Base-by-base conservation (phyloP, 2,113 vertebrate species). In the Sinocyclocheilus grahami region DNA sequence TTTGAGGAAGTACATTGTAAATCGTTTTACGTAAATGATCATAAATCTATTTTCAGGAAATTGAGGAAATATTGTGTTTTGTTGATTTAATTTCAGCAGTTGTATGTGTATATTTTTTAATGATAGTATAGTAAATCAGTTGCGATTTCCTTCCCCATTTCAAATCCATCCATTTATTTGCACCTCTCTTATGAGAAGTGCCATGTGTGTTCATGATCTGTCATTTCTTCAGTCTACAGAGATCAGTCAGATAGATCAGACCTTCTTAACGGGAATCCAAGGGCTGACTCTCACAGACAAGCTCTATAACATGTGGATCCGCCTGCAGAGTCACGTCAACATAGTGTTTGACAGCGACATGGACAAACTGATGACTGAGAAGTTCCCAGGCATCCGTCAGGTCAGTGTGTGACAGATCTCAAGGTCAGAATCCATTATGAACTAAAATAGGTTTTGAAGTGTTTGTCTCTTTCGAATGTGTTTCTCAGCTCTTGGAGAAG, bases 261-360 rank as follows among this genome's bases (percentile, higher is more conserved):
- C 95, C 0, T 93, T 97, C 78, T 86, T 99, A 83, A 22, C 82
- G 0, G 58, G 27, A 0, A 91, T 99, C 75, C 88, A 92, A 1
- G 98, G 98, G 0, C 87, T 90, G 69, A 96, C 94, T 0, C 84
- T 97, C 76, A 95, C 96, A 48, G 97, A 99, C 77, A 99, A 98
- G 89, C 95, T 99, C 0, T 98, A 98, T 92, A 97, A 95, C 12
- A 4, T 93, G 22, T 99, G 98, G 98, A 94, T 98, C 88, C 96
- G 94, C 1, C 95, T 99, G 0, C 98, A 99, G 94, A 96, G 93
- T 83, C 97, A 97, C 0, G 96, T 98, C 74, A 99, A 99, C 92
- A 96, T 99, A 4, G 96, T 99, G 5, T 99, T 99, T 82, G 98
- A 99, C 82, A 99, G 98, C 0, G 98, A 99, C 42, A 96, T 97